Conservation (phyloP, 2,888 invertebrate genomes). For the Lasioglossum pauxillum region DNA sequence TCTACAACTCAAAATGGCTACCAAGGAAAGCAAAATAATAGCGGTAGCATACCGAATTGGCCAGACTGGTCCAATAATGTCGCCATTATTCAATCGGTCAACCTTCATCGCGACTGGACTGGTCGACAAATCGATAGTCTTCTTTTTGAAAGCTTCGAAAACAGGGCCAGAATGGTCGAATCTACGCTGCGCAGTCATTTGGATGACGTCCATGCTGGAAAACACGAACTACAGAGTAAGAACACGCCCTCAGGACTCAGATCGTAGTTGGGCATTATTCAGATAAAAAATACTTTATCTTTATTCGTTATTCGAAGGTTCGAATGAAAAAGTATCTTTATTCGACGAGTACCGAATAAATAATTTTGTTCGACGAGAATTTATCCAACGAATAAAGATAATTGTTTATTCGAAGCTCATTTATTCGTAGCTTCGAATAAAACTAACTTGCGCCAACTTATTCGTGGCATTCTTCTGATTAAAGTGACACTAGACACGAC, state of each 20-base stretch:
- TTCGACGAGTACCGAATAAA: no score
- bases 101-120: slow-evolving; percentile 61
- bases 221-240: neutral
- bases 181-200: slow-evolving; percentile 53
- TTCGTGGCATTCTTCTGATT: no score
- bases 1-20: neutral
- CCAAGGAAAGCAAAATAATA: neutral
- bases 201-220: slow-evolving; percentile 58
- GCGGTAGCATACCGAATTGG: slow-evolving; percentile 59
- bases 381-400: no score
- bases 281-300: no score
- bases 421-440: no score
- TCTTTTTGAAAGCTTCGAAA: slow-evolving; percentile 60
- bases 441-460: no score
- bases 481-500: no score
- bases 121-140: slow-evolving; percentile 58
- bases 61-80: slow-evolving; percentile 66
- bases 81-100: slow-evolving; percentile 58
- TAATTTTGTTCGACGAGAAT: no score
- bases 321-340: no score
- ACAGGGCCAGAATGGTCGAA: slow-evolving; percentile 62
- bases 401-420: no score
- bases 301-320: no score
- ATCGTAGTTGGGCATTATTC: no score
- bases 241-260: neutral